These are phyloP conservation scores for Eriocheir sinensis DNA, from an alignment of 1,140 invertebrate species.

Conservation along the genomic window DNA sequence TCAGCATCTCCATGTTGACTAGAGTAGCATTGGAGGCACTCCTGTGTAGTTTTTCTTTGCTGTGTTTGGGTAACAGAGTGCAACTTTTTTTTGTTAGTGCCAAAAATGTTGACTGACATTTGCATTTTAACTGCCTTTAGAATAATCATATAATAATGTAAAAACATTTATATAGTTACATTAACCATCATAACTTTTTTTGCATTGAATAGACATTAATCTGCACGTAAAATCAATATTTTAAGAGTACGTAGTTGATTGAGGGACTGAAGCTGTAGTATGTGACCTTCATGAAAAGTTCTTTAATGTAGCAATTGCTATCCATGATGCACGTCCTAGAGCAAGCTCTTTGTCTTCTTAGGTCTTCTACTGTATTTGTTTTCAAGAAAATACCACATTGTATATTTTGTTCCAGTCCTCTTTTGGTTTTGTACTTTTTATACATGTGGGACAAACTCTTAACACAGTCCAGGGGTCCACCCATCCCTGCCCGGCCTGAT, in stretches of 20 bases:
- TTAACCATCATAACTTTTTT: neutral
- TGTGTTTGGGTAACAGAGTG: conserved; percentile 35
- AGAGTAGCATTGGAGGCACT: conserved; percentile 60
- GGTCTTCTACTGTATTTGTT: neutral
- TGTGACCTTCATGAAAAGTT: conserved; percentile 25
- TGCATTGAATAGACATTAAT: neutral
- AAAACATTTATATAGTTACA: neutral
- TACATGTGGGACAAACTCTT: neutral
- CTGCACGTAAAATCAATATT: conserved; percentile 17
- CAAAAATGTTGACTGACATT: neutral
- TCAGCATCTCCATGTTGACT: conserved; percentile 60
- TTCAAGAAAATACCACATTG: neutral
- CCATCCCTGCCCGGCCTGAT: conserved; percentile 2
- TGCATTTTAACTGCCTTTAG: conserved; percentile 35
- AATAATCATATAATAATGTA: conserved; percentile 1
- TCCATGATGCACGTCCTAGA: neutral
- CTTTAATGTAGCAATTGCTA: conserved; percentile 9
- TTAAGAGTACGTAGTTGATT: conserved; percentile 1
- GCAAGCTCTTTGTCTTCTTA: conserved; percentile 1
- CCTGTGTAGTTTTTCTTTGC: conserved; percentile 34
- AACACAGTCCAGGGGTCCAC: neutral
- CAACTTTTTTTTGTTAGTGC: conserved; percentile 37
- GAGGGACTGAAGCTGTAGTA: neutral
- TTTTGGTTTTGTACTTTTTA: neutral
- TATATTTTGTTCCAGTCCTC: neutral